Evolutionary conservation across 2,888 invertebrate genomes (phyloP).

Genomic region (Cerceris ruficornis): DNA sequence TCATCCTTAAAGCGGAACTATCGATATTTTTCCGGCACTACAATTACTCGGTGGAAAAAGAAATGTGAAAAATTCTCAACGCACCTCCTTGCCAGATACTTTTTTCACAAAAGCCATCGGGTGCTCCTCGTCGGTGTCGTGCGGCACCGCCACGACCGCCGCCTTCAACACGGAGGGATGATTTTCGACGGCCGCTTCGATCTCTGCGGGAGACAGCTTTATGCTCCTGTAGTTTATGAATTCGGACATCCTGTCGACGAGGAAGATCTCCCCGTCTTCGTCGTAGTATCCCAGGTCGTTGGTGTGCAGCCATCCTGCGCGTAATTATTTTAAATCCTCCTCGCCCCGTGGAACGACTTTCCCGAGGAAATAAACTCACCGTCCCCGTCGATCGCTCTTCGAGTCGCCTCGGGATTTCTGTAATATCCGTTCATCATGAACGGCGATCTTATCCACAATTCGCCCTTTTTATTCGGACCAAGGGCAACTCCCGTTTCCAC

Average conservation of each 20-base stretch:
- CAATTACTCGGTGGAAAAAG: neutral
- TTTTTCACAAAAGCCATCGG: conserved; percentile 22
- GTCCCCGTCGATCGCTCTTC: conserved; percentile 82
- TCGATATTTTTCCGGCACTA: too few relatives aligned
- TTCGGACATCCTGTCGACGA: conserved; percentile 29
- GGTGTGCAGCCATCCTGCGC: conserved; percentile 22
- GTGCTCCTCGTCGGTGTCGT: conserved; percentile 23
- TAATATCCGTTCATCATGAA: conserved; percentile 83
- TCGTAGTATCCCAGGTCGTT: conserved; percentile 39
- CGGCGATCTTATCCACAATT: conserved; percentile 42
- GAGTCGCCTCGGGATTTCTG: conserved; percentile 83
- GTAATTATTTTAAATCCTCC: neutral
- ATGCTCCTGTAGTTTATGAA: conserved; percentile 26
- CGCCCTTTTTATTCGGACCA: conserved; percentile 35
- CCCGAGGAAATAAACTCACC: conserved; percentile 71
- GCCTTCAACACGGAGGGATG: conserved; percentile 22
- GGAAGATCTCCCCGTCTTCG: conserved; percentile 29
- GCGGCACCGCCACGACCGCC: conserved; percentile 18
- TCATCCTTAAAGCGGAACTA: too few relatives aligned
- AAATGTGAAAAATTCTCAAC: neutral
- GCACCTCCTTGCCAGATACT: conserved; percentile 23
- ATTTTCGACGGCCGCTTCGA: conserved; percentile 20
- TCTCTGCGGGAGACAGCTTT: conserved; percentile 26
- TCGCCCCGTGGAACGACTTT: neutral
- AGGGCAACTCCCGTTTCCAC: conserved; percentile 9